Base-by-base conservation (phyloP, 2,113 vertebrate genomes). In the Lampris incognitus region DNA sequence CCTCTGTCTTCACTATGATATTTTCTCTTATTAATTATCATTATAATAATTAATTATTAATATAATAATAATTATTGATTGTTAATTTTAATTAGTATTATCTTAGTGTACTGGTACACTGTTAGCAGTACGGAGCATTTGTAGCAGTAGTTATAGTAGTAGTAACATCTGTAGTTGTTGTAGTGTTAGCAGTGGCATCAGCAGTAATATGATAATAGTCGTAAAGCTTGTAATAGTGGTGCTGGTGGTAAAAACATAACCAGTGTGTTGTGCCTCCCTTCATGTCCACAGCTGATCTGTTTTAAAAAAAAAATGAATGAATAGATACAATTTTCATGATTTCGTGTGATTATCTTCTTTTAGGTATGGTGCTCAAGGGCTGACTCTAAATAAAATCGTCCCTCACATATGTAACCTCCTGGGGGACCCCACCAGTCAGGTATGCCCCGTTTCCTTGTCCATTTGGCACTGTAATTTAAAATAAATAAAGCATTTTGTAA, bases 341-440 rank as follows among this genome's bases (percentile, higher is more conserved):
- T 8, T 55, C 5, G 46, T 1, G 58, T 48, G 37, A 38, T 44
- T 37, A 90, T 64, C 79, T 9, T 84, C 69, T 93, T 89, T 13
- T 91, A 99, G 98, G 92, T 97, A 97, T 63, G 98, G 98, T 92
- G 98, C 98, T 85, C 96, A 99, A 84, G 96, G 97, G 81, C 93
- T 99, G 93, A 99, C 98, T 24, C 95, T 99, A 83, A 99, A 95
- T 93, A 99, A 99, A 95, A 98, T 99, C 11, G 98, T 99, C 87
- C 98, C 98, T 70, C 98, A 99, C 92, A 98, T 99, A 94, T 99
- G 98, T 95, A 98, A 97, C 89, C 95, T 99, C 72, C 91, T 99
- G 81, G 97, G 97, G 85, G 98, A 99, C 90, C 97, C 98, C 67
- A 99, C 97, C 44, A 98, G 97, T 84, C 98, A 99, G 98, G 98